These are phyloP conservation scores for Acipenser oxyrinchus DNA, from an alignment of 2,797 vertebrate species.

Conservation along the genomic window DNA sequence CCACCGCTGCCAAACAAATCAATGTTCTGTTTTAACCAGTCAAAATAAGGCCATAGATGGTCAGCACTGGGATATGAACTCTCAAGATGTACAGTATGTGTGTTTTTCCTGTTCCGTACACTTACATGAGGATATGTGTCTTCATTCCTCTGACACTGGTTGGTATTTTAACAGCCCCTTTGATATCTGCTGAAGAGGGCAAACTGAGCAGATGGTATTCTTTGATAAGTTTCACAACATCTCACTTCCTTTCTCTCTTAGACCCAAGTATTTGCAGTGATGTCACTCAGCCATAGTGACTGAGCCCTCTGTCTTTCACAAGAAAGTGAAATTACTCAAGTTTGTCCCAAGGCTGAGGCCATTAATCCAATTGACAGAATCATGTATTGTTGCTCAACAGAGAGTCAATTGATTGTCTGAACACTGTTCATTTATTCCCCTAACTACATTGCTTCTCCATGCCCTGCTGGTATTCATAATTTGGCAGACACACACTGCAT, in stretches of 20 bases:
- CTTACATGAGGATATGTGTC: too few relatives aligned
- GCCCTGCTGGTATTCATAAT: background rate
- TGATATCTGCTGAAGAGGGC: background rate
- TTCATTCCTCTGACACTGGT: background rate
- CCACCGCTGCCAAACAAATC: too few relatives aligned
- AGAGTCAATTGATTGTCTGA: slow-evolving; percentile 3
- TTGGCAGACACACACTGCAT: background rate
- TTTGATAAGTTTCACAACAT: background rate
- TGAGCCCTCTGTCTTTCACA: background rate
- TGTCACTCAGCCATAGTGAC: slow-evolving; percentile 1
- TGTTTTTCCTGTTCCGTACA: too few relatives aligned
- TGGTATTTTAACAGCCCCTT: background rate
- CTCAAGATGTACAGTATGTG: too few relatives aligned
- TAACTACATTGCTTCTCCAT: background rate
- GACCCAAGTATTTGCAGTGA: background rate
- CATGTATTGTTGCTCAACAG: slow-evolving; percentile 4
- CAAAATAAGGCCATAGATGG: too few relatives aligned
- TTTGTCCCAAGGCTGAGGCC: background rate
- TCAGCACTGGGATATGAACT: too few relatives aligned
- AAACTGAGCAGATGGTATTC: background rate
- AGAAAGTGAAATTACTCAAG: slow-evolving; percentile 4
- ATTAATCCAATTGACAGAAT: slow-evolving; percentile 1
- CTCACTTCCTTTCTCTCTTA: background rate
- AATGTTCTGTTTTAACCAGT: too few relatives aligned
- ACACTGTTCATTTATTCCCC: slow-evolving; percentile 3